Evolutionary conservation across 2,888 invertebrate species (phyloP).

Genomic region (Aphrophora alni): DNA sequence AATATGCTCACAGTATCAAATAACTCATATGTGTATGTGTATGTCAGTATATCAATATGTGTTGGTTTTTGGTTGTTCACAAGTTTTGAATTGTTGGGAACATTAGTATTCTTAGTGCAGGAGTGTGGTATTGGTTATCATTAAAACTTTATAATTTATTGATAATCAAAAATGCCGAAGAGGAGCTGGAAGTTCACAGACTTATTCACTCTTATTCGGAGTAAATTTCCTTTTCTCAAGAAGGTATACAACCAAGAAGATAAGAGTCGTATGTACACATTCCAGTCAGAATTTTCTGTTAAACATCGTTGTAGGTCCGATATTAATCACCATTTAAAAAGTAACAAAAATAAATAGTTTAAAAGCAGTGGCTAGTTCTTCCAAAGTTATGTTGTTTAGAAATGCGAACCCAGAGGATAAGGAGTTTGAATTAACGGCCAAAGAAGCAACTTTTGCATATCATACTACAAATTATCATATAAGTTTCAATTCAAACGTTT

Average conservation of each 20-base stretch:
- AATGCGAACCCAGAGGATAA: neutral
- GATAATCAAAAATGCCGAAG: slow-evolving; percentile 16
- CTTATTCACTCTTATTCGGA: neutral
- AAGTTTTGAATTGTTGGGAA: no score
- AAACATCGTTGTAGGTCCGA: slow-evolving; percentile 17
- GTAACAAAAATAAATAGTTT: slow-evolving; percentile 19
- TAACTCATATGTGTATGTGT: no score
- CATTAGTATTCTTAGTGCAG: no score
- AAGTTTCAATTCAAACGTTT: slow-evolving; percentile 12
- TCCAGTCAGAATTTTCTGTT: slow-evolving; percentile 20
- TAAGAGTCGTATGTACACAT: slow-evolving; percentile 17
- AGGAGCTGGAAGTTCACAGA: slow-evolving; percentile 18
- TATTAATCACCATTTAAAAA: slow-evolving; percentile 3
- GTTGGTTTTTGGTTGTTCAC: no score
- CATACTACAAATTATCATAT: slow-evolving; percentile 4
- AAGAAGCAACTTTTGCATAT: slow-evolving; percentile 18
- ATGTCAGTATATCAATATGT: no score
- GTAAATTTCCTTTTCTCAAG: slow-evolving; percentile 12
- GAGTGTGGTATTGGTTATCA: no score
- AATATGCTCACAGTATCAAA: no score
- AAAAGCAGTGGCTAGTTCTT: neutral
- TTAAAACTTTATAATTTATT: no score
- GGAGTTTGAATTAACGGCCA: slow-evolving; percentile 19
- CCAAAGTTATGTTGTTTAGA: neutral
- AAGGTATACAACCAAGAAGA: neutral